Evolutionary conservation across 2,888 invertebrate species (phyloP).

Genomic region (Nasonovia ribisnigri): DNA sequence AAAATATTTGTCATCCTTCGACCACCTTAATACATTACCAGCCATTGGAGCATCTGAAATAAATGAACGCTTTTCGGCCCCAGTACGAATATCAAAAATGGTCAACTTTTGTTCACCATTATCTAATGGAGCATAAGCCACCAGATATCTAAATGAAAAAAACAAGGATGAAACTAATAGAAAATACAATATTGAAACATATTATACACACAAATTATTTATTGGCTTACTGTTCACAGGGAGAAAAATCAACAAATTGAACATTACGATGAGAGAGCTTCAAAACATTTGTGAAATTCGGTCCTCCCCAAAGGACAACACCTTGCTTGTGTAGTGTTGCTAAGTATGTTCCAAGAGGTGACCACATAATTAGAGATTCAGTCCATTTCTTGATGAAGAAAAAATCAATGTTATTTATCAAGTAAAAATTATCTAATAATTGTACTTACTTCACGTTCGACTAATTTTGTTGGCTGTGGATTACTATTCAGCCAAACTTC

Average conservation of each 20-base stretch:
- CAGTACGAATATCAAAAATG: conserved; percentile 97
- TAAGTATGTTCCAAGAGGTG: conserved; percentile 95
- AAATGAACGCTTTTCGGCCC: conserved; percentile 92
- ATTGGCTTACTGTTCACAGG: conserved; percentile 90
- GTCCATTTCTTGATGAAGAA: conserved; percentile 84
- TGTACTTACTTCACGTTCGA: conserved; percentile 81
- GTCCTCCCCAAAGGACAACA: conserved; percentile 97
- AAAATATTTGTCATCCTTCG: conserved; percentile 94
- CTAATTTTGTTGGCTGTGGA: conserved; percentile 86
- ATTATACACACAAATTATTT: conserved; percentile 67
- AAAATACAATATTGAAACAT: neutral
- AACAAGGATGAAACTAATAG: neutral
- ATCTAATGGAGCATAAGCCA: conserved; percentile 90
- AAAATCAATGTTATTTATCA: conserved; percentile 39
- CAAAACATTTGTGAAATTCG: conserved; percentile 90
- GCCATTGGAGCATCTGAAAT: conserved; percentile 81
- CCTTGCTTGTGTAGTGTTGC: conserved; percentile 97
- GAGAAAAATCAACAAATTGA: conserved; percentile 96
- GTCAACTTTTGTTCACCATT: conserved; percentile 82
- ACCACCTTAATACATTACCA: conserved; percentile 92
- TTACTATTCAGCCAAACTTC: conserved; percentile 76
- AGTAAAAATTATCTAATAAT: conserved; percentile 67
- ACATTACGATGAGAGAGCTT: conserved; percentile 92
- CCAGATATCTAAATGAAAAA: conserved; percentile 78
- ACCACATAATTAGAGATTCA: conserved; percentile 97